Evolutionary conservation across 2,888 invertebrate genomes (phyloP).

Genomic region (Perdita meconis): DNA sequence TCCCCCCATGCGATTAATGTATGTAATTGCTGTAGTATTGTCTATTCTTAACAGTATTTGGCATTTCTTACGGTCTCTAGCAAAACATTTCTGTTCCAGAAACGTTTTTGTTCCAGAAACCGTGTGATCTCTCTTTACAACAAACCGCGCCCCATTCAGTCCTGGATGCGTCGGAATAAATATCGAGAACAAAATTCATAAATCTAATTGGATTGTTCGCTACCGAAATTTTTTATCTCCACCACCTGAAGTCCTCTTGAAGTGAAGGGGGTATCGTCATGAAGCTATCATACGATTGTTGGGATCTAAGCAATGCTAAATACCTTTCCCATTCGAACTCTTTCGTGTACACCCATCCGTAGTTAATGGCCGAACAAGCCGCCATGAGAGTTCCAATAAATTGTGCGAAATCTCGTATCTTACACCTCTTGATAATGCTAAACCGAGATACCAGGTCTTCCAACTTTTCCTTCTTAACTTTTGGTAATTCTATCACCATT

Average conservation of each 20-base stretch:
- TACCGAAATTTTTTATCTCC: neutral
- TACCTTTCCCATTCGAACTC: constrained; percentile 12
- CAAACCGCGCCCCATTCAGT: constrained; percentile 27
- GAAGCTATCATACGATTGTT: constrained; percentile 9
- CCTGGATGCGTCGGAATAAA: constrained; percentile 25
- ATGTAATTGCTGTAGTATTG: constrained; percentile 33
- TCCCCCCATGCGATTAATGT: constrained; percentile 10
- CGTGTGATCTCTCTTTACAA: neutral
- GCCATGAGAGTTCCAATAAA: constrained; percentile 1
- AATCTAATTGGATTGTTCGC: constrained; percentile 3
- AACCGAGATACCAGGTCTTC: neutral
- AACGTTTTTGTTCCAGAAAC: constrained; percentile 20
- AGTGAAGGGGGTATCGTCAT: neutral
- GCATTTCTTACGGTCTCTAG: neutral
- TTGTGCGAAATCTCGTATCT: constrained; percentile 13
- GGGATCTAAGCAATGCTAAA: constrained; percentile 4
- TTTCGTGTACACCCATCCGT: constrained; percentile 9
- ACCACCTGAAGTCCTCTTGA: constrained; percentile 1
- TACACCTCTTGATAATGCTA: neutral
- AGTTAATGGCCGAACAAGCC: neutral
- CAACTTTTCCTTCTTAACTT: neutral
- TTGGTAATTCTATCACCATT: neutral
- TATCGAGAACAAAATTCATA: constrained; percentile 2
- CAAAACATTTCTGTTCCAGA: constrained; percentile 29
- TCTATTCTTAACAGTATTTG: constrained; percentile 23